Base-by-base conservation (phyloP, 2,888 invertebrate species). In the Nemotelus pantherinus region DNA sequence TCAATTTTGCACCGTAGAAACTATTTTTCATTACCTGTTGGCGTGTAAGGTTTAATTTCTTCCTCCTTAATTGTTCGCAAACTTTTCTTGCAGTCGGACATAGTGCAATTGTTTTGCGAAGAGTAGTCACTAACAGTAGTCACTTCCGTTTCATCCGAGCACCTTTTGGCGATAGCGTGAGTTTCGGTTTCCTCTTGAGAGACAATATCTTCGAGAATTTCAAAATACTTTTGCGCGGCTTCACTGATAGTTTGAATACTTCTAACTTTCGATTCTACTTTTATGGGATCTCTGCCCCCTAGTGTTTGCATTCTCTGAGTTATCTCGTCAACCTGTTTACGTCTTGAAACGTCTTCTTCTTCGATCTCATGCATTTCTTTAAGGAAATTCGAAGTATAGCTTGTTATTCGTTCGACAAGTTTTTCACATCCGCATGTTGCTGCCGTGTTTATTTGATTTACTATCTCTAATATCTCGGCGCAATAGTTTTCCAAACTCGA, bases 61-160 rank as follows among this genome's bases (percentile, higher is more conserved):
- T 81, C 84, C 41, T 84, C 83, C 78, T 83, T 82, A 88, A 90
- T 89, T 76, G 86, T 84, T 1, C 86, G 84, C 53, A 89, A 85
- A 57, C 88, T 85, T n/a, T 86, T 83, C 5, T 82, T 83, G 80
- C 87, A 89, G 39, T 83, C 83, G 4, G 83, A 83, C 9, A 88
- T 80, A 67, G 85, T 83, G 6, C 82, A 81, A 3, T 82, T 79
- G 71, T 85, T 85, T 25, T 83, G 80, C 0, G 84, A 80, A 0
- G 81, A 82, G 60, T 85, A 87, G 1, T 82, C 84, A 55, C 84
- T 83, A 48, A 83, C 82, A 57, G 85, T 85, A 39, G 45, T 43
- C 1, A 4, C 47, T 47, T 3, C 60, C 3, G 10, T 63, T 7
- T 3, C 50, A n/a, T 76, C 55, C 6, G 44, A 5, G 7, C 9